phyloP scores from a whole-genome alignment of 2,113 vertebrate species.

The Mesoclemmys tuberculata region DNA sequence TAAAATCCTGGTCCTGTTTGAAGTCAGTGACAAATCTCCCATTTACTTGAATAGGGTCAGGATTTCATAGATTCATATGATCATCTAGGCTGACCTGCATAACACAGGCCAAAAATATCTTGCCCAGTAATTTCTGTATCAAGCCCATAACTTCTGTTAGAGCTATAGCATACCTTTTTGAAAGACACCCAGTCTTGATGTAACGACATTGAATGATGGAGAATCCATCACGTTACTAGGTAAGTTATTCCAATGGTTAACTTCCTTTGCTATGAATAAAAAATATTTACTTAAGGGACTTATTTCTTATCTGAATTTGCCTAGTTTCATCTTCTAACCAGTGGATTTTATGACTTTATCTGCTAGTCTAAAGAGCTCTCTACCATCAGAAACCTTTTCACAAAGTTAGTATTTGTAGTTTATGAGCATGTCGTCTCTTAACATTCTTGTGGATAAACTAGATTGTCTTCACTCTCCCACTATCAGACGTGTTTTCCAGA shows the following conservation, averaged over 20 bases:
- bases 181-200: neutral
- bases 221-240: neutral
- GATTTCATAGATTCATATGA: neutral
- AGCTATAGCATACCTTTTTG: neutral
- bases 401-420: neutral
- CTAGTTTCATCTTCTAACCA: neutral
- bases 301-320: neutral
- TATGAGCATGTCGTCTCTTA: neutral
- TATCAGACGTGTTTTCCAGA: neutral
- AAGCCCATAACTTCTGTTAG: neutral
- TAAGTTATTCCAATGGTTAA: neutral
- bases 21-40: neutral
- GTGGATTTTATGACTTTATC: neutral
- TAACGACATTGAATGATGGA: neutral
- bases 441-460: neutral
- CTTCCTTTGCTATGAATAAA: neutral
- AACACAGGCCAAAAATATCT: neutral
- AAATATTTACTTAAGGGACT: neutral
- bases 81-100: neutral
- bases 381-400: neutral
- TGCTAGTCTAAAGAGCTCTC: neutral
- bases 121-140: neutral
- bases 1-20: neutral
- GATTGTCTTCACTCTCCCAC: constrained; percentile 21
- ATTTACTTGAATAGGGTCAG: neutral